Base-by-base conservation (phyloP, 2,888 invertebrate genomes). In the Noctua pronuba region DNA sequence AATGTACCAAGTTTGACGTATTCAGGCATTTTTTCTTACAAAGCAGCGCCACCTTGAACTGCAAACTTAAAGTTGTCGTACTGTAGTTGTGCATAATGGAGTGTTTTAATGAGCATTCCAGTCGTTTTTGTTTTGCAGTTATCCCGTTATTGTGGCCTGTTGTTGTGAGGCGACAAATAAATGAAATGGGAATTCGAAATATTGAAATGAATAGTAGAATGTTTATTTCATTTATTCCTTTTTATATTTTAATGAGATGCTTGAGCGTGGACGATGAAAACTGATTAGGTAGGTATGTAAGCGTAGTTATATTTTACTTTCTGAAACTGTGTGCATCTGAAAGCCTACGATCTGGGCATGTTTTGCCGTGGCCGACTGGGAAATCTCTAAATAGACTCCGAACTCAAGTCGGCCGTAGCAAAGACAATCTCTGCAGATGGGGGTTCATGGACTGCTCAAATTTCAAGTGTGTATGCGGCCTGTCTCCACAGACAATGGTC, bases 81-180 rank as follows among this genome's bases (percentile, higher is more conserved):
- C 58, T 58, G 60, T 73, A 38, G 41, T 60, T 75, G 38, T 73
- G 64, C 75, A 85, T 65, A 82, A 76, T 78, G 76, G 10, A 1
- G 24, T 41, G 35, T 55, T 65, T 52, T 75, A 86, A 77, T 65
- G 76, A 85, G 72, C 38, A 41, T 64, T 64, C 66, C 41, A 55
- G n/a, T 72, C 10, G 49, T 49, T 60, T 77, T 79, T 79, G 68
- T 75, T 73, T 72, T 74, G 62, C 35, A 52, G 38, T 3, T 49
- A 35, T 60, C 31, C 75, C 73, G 64, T 79, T 84, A 65, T 73
- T 73, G 13, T 62, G 21, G 55, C 6, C 24, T 49, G 41, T 38
- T 80, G 52, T 83, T 77, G 31, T 52, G 31, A 73, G 24, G 35
- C 16, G 49, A 73, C 35, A 64, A 68, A 49, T 58, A 35, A 46